These are phyloP conservation scores for Phymorhynchus buccinoides DNA, from an alignment of 1,140 invertebrate species.

Conservation along the genomic window DNA sequence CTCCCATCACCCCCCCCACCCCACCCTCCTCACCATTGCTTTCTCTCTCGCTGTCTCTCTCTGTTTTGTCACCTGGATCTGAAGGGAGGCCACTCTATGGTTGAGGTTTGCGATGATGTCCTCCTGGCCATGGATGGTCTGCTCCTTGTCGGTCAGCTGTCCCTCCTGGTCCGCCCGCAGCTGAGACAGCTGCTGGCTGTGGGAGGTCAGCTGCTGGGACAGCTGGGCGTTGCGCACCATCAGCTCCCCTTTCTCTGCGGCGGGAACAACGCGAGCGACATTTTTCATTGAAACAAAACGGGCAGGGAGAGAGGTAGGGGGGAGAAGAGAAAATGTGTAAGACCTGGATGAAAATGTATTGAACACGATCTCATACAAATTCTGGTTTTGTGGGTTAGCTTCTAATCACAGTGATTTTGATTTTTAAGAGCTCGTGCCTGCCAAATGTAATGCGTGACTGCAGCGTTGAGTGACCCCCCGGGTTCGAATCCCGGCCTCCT, in stretches of 20 bases:
- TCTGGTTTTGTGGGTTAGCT: too few relatives aligned
- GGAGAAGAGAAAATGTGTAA: too few relatives aligned
- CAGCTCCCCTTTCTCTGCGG: constrained; percentile 85
- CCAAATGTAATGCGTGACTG: too few relatives aligned
- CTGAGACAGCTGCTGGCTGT: constrained; percentile 72
- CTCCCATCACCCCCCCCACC: neutral
- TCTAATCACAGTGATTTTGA: too few relatives aligned
- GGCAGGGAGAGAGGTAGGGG: too few relatives aligned
- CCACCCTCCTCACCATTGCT: neutral
- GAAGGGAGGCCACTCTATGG: neutral
- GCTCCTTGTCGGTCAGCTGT: constrained; percentile 38
- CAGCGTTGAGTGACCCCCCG: too few relatives aligned
- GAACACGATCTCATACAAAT: too few relatives aligned
- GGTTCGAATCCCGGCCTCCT: too few relatives aligned
- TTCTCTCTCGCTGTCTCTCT: neutral
- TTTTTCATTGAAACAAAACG: too few relatives aligned
- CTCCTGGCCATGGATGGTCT: constrained; percentile 17
- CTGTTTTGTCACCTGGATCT: constrained; percentile 3
- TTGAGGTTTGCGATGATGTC: constrained; percentile 6
- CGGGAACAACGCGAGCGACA: too few relatives aligned
- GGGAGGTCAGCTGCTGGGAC: constrained; percentile 82
- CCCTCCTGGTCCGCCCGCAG: constrained; percentile 46
- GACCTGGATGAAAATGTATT: too few relatives aligned
- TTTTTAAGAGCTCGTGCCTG: too few relatives aligned
- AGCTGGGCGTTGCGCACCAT: constrained; percentile 87